Percentiles rank a stretch among this genome's conserved stretches.
Conservation (phyloP, 2,797 vertebrate species). For the Carduelis carduelis region DNA sequence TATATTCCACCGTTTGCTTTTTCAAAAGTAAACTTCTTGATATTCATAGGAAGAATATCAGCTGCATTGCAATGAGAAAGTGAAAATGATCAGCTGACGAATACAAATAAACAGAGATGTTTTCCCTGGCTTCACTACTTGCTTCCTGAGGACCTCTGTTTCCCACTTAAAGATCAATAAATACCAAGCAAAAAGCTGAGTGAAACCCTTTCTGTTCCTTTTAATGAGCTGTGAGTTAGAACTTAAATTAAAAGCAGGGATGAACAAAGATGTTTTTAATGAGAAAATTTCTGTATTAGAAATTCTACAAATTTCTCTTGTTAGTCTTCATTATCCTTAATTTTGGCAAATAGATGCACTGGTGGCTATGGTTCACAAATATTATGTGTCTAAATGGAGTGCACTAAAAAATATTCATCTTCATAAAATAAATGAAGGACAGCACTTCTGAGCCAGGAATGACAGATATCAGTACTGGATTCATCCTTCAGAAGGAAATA, state of each 20-base stretch:
- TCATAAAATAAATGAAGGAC: neutral
- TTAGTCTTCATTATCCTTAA: neutral
- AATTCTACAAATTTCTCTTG: neutral
- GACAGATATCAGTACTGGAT: neutral
- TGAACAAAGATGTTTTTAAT: neutral
- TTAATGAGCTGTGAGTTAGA: neutral
- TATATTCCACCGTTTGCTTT: slow-evolving; percentile 41
- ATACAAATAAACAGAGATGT: neutral
- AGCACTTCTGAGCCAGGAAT: slow-evolving; percentile 9
- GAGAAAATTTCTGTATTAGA: neutral
- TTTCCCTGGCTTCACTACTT: neutral
- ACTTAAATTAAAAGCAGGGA: neutral
- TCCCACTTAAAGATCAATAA: neutral
- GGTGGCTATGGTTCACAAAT: neutral
- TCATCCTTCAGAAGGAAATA: slow-evolving; percentile 2
- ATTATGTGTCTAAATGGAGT: neutral
- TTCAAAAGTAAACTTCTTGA: slow-evolving; percentile 31
- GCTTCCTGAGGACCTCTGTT: neutral
- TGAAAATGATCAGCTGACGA: slow-evolving; percentile 25
- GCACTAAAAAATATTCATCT: neutral
- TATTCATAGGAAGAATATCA: slow-evolving; percentile 13
- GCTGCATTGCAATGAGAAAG: slow-evolving; percentile 11
- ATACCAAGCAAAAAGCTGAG: neutral
- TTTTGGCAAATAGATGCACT: neutral
- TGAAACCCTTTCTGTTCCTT: neutral